These are phyloP conservation scores for Limnephilus rhombicus DNA, from an alignment of 2,888 invertebrate species.

Conservation along the genomic window DNA sequence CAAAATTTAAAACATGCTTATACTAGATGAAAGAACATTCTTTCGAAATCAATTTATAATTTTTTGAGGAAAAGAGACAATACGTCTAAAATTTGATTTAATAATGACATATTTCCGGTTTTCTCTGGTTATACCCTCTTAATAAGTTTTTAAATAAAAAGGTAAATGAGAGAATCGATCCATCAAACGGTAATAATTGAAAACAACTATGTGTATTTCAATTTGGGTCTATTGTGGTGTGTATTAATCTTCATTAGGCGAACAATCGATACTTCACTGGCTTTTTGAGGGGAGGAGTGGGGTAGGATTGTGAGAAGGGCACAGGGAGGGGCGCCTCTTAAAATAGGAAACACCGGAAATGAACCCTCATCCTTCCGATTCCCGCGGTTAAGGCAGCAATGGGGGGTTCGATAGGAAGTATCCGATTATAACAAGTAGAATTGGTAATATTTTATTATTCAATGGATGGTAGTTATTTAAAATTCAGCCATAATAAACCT, in stretches of 20 bases:
- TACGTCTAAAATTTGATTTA: too few relatives aligned
- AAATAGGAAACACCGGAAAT: conserved; percentile 17
- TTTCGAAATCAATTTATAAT: too few relatives aligned
- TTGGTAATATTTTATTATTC: neutral
- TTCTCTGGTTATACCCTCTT: too few relatives aligned
- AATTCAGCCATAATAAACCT: neutral
- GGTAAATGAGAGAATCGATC: neutral
- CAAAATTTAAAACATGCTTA: too few relatives aligned
- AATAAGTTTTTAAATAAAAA: too few relatives aligned
- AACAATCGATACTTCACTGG: conserved; percentile 31
- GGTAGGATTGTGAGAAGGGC: neutral
- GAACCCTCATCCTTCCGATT: conserved; percentile 32
- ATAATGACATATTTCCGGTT: too few relatives aligned
- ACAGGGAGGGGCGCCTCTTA: neutral
- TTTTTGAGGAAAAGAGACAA: too few relatives aligned
- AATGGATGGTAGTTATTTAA: neutral
- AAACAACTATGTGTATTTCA: neutral
- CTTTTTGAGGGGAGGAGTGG: neutral
- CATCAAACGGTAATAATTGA: neutral
- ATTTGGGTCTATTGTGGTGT: conserved; percentile 18
- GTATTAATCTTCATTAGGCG: conserved; percentile 35
- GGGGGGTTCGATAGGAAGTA: neutral
- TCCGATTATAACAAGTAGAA: neutral
- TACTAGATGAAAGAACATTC: too few relatives aligned
- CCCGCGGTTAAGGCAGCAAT: neutral